Base-by-base conservation (phyloP, 2,888 invertebrate species). In the Apantesis nais region DNA sequence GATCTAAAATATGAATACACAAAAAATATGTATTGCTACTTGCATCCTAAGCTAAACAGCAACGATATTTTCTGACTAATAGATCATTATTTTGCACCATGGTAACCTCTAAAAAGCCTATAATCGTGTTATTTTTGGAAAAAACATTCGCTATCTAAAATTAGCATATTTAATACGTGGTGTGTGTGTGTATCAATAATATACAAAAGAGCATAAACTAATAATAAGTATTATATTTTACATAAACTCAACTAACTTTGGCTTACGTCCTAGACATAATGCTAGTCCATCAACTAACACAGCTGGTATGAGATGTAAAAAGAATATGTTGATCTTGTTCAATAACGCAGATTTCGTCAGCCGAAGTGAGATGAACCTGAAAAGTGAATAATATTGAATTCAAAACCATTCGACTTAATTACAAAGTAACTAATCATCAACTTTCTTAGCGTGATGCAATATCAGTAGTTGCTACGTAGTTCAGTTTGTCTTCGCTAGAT, bases 291-390 rank as follows among this genome's bases (percentile, higher is more conserved):
- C 98, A 9, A 97, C 92, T 1, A 97, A 73, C 37, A 96, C 94
- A 0, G 97, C 98, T 0, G 98, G 98, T 19, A 97, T 80, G 72
- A 97, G 90, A 85, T 98, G 98, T 67, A 97, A 93, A 39, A 97
- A 92, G 60, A 97, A 89, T 66, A 96, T 94, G 84, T 96, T 96
- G 22, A 97, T 72, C 0, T 85, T 85, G 79, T 96, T 92, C 68
- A 95, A 71, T 12, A 95, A 85, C 64, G 95, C 94, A 25, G 96
- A 95, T 76, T 96, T 95, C 58, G 96, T 96, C 70, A 96, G 87
- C 0, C 94, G 96, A 69, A 97, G 89, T 34, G 96, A 95, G 71
- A 96, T 90, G 79, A 96, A 96, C 95, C 95, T 95, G 70, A 16
- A 70, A 68, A 1, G 3, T 3, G 8, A 41, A 14, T 22, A 1